Base-by-base conservation (phyloP, 2,797 vertebrate genomes). In the Nyctalus aviator region DNA sequence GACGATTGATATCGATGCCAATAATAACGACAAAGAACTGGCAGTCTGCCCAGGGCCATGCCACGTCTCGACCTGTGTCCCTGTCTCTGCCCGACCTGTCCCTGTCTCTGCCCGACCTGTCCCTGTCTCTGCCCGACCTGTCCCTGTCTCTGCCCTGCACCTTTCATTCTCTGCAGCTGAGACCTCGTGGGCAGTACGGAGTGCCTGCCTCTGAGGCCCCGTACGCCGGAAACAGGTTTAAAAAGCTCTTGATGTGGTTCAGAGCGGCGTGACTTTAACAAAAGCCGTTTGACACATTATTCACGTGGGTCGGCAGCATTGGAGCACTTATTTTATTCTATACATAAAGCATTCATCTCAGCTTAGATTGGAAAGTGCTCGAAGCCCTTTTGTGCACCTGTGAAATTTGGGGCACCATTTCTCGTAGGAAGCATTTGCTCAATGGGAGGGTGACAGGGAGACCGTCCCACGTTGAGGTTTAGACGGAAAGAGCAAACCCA, bases 301-400 rank as follows among this genome's bases (percentile, higher is more conserved):
- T 59, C 57, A 83, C 30, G 6, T 57, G 27, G 41, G 9, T 78
- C 73, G 83, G 35, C n/a, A 30, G 17, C 7, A 32, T 69, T 75
- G 2, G 53, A 35, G 64, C 20, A 84, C 18, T 62, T 90, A 57
- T 11, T 93, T 75, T 87, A 79, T 76, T 92, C 73, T 83, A 79
- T 79, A 69, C 68, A 62, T 88, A 81, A 94, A 68, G 88, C 76
- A 72, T 71, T 10, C 59, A 59, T 78, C 37, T 93, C 41, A 10
- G 66, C n/a, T 91, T 91, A 50, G 18, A 62, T 85, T 92, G 90
- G 17, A 93, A 85, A 84, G 11, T 75, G 78, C 25, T 25, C 44
- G 50, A 64, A 79, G 32, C 27, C 11, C 35, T 76, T 85, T 81
- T 37, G 44, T 8, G 7, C 12, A 2, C 37, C 48, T 30, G n/a